Evolutionary conservation across 2,888 invertebrate genomes (phyloP).

Genomic region (Cybosia mesomella): DNA sequence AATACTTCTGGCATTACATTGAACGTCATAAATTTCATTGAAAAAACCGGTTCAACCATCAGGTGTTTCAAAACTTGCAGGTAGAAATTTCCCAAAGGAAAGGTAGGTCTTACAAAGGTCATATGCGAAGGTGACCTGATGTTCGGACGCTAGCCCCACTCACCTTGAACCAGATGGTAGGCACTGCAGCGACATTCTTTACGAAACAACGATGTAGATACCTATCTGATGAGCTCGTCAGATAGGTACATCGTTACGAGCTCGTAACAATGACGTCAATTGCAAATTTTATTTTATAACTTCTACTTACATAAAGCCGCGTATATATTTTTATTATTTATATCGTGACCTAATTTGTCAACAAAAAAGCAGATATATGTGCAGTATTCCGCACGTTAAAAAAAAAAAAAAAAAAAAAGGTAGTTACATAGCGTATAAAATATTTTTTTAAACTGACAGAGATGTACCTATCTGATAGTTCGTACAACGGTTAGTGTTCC

Average conservation of each 20-base stretch:
- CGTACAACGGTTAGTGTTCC: no score
- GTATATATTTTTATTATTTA: background rate
- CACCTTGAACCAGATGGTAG: conserved; percentile 81
- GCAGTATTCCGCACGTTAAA: background rate
- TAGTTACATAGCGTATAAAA: no score
- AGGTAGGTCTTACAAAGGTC: conserved; percentile 77
- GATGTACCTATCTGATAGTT: no score
- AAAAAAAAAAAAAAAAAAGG: no score
- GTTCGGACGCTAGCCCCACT: conserved; percentile 66
- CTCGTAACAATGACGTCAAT: conserved; percentile 30
- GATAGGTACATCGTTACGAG: no score
- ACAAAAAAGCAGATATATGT: background rate
- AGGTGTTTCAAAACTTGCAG: conserved; percentile 53
- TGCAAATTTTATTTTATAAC: conserved; percentile 7
- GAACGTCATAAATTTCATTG: conserved; percentile 49
- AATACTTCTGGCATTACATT: conserved; percentile 14
- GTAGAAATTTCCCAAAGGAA: conserved; percentile 75
- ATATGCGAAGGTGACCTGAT: conserved; percentile 74
- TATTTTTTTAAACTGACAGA: no score
- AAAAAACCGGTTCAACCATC: conserved; percentile 60
- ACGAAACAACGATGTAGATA: conserved; percentile 57
- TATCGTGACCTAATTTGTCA: background rate
- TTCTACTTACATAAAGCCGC: background rate
- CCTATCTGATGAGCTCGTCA: conserved; percentile 37
- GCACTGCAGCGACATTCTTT: conserved; percentile 61